Evolutionary conservation across 2,888 invertebrate genomes (phyloP).

Genomic region (Cosmopolites sordidus): DNA sequence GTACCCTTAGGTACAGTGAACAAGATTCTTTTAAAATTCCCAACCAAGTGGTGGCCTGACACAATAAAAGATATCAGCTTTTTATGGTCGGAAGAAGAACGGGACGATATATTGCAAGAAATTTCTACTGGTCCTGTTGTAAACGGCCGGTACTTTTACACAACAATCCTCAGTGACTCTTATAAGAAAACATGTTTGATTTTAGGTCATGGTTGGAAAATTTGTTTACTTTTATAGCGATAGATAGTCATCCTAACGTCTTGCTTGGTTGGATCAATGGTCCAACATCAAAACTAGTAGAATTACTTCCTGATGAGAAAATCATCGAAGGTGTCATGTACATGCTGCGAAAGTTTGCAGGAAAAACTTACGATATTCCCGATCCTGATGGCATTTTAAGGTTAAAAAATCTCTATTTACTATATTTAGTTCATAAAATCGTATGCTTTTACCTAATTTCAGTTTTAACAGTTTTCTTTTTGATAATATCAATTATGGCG

Average conservation of each 20-base stretch:
- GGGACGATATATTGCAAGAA: conserved; percentile 35
- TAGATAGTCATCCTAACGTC: conserved; percentile 59
- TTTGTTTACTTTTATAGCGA: conserved; percentile 63
- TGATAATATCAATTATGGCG: no score
- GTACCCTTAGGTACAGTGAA: conserved; percentile 62
- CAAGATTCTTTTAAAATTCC: conserved; percentile 64
- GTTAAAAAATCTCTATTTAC: no score
- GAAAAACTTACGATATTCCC: conserved; percentile 51
- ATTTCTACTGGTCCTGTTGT: conserved; percentile 37
- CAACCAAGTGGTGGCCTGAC: conserved; percentile 60
- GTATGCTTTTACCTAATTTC: no score
- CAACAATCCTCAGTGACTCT: no score
- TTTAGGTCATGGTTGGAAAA: conserved; percentile 57
- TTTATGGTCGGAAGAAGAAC: conserved; percentile 56
- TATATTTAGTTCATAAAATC: no score
- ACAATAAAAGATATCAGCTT: conserved; percentile 54
- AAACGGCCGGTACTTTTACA: no score
- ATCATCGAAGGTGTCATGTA: conserved; percentile 52
- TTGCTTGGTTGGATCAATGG: conserved; percentile 70
- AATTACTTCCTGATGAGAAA: conserved; percentile 54
- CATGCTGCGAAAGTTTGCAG: conserved; percentile 54
- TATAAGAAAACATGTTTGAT: background rate
- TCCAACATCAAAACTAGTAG: conserved; percentile 58
- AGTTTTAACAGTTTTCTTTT: no score
- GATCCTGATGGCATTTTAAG: conserved; percentile 44